Evolutionary conservation across 37 sponge, comb jelly and placozoan genomes (phyloP).

Genomic region (Agelas oroides): DNA sequence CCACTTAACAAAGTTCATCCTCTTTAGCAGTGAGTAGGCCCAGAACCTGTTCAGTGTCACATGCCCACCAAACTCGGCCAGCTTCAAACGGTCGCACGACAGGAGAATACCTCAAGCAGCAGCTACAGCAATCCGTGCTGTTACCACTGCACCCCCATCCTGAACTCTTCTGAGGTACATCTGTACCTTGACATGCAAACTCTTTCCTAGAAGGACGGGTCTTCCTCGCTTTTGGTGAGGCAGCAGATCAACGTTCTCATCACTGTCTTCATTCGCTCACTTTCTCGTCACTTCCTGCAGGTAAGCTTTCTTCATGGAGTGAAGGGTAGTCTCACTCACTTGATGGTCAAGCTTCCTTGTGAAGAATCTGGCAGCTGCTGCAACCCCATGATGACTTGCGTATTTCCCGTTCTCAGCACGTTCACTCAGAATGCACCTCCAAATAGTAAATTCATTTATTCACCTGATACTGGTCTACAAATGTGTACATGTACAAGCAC

Average conservation of each 20-base stretch:
- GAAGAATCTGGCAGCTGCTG: no score
- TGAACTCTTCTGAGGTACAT: slow-evolving; percentile 24
- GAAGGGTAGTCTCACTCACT: no score
- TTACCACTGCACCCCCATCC: slow-evolving; percentile 38
- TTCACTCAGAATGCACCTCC: no score
- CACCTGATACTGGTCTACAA: no score
- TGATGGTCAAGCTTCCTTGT: no score
- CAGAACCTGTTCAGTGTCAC: slow-evolving; percentile 42
- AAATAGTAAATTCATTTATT: no score
- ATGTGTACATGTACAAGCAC: no score
- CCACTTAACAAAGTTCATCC: slow-evolving; percentile 47
- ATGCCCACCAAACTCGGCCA: slow-evolving; percentile 45
- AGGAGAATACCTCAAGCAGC: slow-evolving; percentile 32
- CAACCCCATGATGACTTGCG: no score
- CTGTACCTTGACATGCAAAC: slow-evolving; percentile 18
- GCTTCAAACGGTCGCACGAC: slow-evolving; percentile 11
- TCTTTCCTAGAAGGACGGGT: slow-evolving; percentile 6
- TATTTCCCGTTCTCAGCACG: no score
- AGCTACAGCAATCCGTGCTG: slow-evolving; percentile 34
- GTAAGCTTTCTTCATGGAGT: no score
- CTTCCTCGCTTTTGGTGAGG: slow-evolving; percentile 37
- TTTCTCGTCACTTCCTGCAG: background rate
- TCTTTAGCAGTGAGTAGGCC: slow-evolving; percentile 31
- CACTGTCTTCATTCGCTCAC: background rate
- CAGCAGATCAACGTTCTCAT: slow-evolving; percentile 3